Conservation (phyloP, 2,888 invertebrate species). For the Trichopoda pennipes region DNA sequence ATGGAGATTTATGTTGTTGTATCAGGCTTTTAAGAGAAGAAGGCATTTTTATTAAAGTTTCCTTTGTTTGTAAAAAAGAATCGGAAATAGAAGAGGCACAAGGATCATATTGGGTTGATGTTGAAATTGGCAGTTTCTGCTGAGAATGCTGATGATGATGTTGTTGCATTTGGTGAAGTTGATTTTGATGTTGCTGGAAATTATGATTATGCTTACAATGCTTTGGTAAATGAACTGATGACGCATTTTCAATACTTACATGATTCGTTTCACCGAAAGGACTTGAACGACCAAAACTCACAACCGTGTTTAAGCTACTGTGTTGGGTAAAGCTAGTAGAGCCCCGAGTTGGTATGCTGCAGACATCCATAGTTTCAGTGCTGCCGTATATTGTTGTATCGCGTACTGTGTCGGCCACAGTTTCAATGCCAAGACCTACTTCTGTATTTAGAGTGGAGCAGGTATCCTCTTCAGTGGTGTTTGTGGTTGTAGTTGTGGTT, state of each 20-base stretch:
- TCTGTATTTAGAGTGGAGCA: conserved; percentile 79
- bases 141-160: conserved; percentile 64
- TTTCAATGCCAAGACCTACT: conserved; percentile 71
- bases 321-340: conserved; percentile 74
- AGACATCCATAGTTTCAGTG: conserved; percentile 58
- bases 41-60: conserved; percentile 78
- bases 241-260: conserved; percentile 54
- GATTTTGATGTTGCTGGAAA: conserved; percentile 40
- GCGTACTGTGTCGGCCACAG: conserved; percentile 51
- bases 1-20: conserved; percentile 74
- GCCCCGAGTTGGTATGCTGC: conserved; percentile 69
- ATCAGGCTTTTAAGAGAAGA: conserved; percentile 78
- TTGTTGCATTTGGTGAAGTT: conserved; percentile 36
- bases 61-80: conserved; percentile 73
- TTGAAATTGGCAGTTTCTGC: conserved; percentile 71
- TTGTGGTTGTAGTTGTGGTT: conserved; percentile 77
- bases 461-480: conserved; percentile 79
- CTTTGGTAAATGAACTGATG: conserved; percentile 19
- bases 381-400: conserved; percentile 54
- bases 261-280: conserved; percentile 71
- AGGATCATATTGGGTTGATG: conserved; percentile 73
- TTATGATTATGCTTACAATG: conserved; percentile 42
- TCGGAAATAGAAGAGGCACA: conserved; percentile 78
- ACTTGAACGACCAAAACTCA: conserved; percentile 74
- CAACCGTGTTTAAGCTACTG: conserved; percentile 77